Evolutionary conservation across 2,797 vertebrate genomes (phyloP), one percentile per base, ranked within the genome.

Genomic region (Heliangelus exortis): DNA sequence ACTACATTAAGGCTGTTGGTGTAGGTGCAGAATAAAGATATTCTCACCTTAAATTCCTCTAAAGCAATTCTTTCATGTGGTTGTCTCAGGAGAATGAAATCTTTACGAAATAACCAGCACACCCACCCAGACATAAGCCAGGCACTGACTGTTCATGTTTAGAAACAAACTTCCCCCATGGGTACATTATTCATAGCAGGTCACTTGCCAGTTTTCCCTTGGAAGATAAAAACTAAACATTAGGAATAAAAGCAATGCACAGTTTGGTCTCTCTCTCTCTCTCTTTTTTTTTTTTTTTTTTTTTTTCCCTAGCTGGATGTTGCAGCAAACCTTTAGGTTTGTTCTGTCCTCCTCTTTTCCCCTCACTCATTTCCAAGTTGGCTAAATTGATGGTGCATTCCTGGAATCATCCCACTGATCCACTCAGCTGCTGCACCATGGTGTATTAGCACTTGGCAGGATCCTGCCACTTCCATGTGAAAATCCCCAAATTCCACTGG

Each of bases 111-210:
- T 71, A 95, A 93, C 53, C 85, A 96, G 87, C 92, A 90, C 67
- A 93, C 91, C 91, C 85, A 96, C 55, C 89, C 92, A 95, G 91
- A 89, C 93, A 94, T 81, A 93, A 97, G 89, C 93, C 87, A 93
- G 89, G 83, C 91, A 87, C 89, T 89, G 87, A 87, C 86, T 91
- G 80, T 84, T 91, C 57, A 26, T 90, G 89, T 92, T 94, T 91
- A 93, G 92, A 93, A 94, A 95, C 85, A 97, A 94, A 91, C 83
- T 92, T 95, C 93, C 95, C 96, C 93, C 71, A 88, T 93, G 91
- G 93, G 91, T 95, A 91, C 53, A 78, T 96, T 96, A 95, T 96
- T 96, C 93, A 96, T 85, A 93, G 87, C 26, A 29, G 0, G 65
- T 93, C 83, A 93, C 41, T 96, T 94, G 93, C 93, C 95, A 96